Percentiles rank a stretch among this genome's conserved stretches.
Evolutionary conservation across 2,797 vertebrate genomes (phyloP).

Genomic region (Taeniopygia guttata): DNA sequence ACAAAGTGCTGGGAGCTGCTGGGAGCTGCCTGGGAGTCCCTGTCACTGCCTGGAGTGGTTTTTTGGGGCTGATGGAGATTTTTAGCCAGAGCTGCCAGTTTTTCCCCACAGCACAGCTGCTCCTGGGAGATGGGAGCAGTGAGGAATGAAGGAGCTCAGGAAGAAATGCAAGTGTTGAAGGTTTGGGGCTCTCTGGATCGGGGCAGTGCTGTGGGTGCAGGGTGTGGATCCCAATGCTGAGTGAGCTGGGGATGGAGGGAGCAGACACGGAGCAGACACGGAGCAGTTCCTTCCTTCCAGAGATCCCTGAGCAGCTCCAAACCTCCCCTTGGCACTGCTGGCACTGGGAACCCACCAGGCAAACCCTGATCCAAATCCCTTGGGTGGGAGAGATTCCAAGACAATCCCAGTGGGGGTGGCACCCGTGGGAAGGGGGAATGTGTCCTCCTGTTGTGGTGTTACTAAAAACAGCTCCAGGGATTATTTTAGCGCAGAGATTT

Average conservation of each 20-base stretch:
- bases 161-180: no score
- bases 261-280: background rate
- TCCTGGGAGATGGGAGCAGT: no score
- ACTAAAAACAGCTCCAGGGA: background rate
- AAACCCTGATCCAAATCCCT: background rate
- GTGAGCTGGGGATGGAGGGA: no score
- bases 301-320: background rate
- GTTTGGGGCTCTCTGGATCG: no score
- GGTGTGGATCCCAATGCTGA: no score
- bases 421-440: background rate
- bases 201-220: no score
- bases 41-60: no score
- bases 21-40: background rate
- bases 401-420: background rate
- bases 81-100: no score
- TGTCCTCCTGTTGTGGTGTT: background rate
- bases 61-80: no score
- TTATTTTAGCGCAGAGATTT: background rate
- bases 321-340: background rate
- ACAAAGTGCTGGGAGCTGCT: background rate
- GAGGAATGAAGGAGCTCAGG: no score
- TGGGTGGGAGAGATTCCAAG: background rate
- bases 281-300: background rate
- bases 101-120: no score
- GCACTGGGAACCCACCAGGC: background rate